Percentiles rank a stretch among this genome's conserved stretches.
These are phyloP conservation scores for Lucinisca nassula DNA, from an alignment of 2,888 invertebrate genomes.

Conservation along the genomic window DNA sequence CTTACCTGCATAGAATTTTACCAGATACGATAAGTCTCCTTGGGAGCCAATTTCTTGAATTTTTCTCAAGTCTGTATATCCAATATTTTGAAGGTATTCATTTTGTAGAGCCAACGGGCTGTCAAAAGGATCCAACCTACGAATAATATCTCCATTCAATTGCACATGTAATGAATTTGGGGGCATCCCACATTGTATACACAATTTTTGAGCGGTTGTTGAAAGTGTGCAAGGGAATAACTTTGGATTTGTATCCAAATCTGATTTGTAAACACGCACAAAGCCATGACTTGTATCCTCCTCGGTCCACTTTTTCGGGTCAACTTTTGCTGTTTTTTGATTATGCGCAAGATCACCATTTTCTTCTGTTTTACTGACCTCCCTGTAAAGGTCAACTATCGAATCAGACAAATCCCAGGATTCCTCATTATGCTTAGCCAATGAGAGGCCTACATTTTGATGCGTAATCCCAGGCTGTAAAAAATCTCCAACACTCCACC, in stretches of 20 bases:
- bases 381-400: conserved; percentile 84
- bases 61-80: conserved; percentile 84
- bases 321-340: conserved; percentile 45
- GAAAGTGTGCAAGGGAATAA: conserved; percentile 86
- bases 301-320: conserved; percentile 82
- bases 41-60: conserved; percentile 87
- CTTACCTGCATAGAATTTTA: conserved; percentile 88
- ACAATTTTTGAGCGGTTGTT: conserved; percentile 86
- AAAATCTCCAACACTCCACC: conserved; percentile 83
- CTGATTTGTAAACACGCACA: conserved; percentile 86
- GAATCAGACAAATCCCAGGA: conserved; percentile 87
- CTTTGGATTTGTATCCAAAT: conserved; percentile 79
- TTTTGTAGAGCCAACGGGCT: conserved; percentile 88
- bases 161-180: conserved; percentile 87
- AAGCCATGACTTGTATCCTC: conserved; percentile 86
- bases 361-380: conserved; percentile 72
- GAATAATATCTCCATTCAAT: conserved; percentile 87
- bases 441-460: conserved; percentile 72
- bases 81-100: conserved; percentile 87
- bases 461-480: conserved; percentile 76
- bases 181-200: conserved; percentile 85
- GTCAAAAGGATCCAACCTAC: conserved; percentile 87
- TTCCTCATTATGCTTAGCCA: conserved; percentile 80
- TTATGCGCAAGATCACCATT: conserved; percentile 43
- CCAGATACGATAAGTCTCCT: conserved; percentile 85